These are phyloP conservation scores for Pentamera pediparva DNA, from an alignment of 53 echinoderm and acorn worm species.

Conservation along the genomic window DNA sequence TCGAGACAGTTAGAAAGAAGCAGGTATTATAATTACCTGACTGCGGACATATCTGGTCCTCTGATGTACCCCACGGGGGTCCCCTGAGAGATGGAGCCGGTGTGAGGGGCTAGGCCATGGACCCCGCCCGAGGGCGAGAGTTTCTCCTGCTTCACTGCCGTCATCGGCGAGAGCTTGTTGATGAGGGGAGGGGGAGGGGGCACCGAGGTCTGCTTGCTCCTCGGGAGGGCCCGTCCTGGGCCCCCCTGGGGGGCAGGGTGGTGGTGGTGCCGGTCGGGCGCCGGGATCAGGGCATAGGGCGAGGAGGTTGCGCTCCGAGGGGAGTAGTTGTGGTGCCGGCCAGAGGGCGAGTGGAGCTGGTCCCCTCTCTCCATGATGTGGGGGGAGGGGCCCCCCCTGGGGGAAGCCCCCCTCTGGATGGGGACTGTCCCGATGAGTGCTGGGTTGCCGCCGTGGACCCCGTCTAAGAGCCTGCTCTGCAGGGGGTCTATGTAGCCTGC, in stretches of 20 bases:
- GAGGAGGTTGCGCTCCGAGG: conserved; percentile 59
- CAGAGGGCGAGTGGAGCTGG: conserved; percentile 19
- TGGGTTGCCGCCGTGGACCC: neutral
- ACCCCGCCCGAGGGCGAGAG: conserved; percentile 57
- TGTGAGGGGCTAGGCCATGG: neutral
- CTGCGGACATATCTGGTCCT: neutral
- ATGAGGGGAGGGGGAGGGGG: conserved; percentile 86
- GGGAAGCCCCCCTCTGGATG: conserved; percentile 10
- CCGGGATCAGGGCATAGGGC: conserved; percentile 77
- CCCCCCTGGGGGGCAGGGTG: neutral
- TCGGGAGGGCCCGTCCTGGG: conserved; percentile 38
- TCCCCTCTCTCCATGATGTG: conserved; percentile 4
- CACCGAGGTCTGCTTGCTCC: conserved; percentile 54
- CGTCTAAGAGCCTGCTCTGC: conserved; percentile 2
- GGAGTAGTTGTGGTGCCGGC: conserved; percentile 39
- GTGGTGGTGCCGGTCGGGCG: conserved; percentile 42
- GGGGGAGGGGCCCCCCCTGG: neutral
- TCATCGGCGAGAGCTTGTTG: conserved; percentile 77
- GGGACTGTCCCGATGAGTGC: neutral
- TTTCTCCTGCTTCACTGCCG: conserved; percentile 75
- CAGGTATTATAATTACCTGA: too few species aligned
- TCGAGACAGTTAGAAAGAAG: too few species aligned
- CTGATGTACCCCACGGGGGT: conserved; percentile 55
- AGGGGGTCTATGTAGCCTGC: conserved; percentile 7
- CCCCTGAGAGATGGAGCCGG: conserved; percentile 89